Base-by-base conservation (phyloP, 2,797 vertebrate genomes). In the Ficedula albicollis region DNA sequence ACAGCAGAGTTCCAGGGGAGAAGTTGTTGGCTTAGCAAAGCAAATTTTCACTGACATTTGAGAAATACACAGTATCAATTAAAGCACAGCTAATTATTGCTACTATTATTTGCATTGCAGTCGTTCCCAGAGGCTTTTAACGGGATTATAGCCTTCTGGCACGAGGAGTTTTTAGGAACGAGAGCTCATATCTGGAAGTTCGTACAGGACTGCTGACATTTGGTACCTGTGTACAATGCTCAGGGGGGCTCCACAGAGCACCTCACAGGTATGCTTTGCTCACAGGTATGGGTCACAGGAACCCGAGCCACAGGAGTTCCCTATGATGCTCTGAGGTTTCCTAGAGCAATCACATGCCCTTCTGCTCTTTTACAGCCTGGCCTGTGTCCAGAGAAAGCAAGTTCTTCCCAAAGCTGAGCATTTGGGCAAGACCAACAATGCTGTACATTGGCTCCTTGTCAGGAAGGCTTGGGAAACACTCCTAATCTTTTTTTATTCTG, bases 61-160 rank as follows among this genome's bases (percentile, higher is more conserved):
- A 96, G 95, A 25, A 96, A 96, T 92, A 85, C 89, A 94, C 84
- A 96, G 89, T 94, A 96, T 96, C 95, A 96, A 96, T 96, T 97
- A 97, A 94, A 95, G 82, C 87, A 95, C 69, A 93, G 89, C 90
- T 97, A 95, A 94, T 96, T 96, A 96, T 97, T 96, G 95, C 95
- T 97, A 91, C 91, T 96, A 94, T 96, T 97, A 96, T 92, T 94
- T 96, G 95, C 91, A 96, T 87, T 95, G 92, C 93, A 89, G 87
- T 78, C 89, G 91, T 56, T 96, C 91, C 92, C 89, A 73, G 51
- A 81, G 93, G 91, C 82, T 90, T 90, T 93, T 85, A 96, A 91
- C 21, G 6, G 89, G 95, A 92, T 96, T 94, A 92, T 44, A 94
- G 87, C 89, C 85, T 93, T 94, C 88, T 96, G 78, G 83, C 87